phyloP scores from a whole-genome alignment of 2,888 invertebrate genomes.

The Eupithecia tripunctaria region DNA sequence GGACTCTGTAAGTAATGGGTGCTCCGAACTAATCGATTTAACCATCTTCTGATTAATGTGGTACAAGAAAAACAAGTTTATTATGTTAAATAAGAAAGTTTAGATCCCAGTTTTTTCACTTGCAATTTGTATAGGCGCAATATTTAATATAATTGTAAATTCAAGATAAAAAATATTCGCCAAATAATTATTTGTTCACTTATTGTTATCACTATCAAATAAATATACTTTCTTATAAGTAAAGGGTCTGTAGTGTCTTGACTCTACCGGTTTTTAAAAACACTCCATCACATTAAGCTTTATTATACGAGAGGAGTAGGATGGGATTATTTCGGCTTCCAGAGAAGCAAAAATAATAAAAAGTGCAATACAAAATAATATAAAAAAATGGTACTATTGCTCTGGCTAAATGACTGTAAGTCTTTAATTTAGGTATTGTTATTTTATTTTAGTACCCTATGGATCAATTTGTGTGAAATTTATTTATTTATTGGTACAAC shows the following conservation, averaged over 20 bases:
- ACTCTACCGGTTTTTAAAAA: background rate
- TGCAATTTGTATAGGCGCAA: background rate
- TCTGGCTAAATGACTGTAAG: too few species aligned
- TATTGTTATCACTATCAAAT: too few species aligned
- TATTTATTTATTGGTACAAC: background rate
- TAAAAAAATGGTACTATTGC: too few species aligned
- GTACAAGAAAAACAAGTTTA: slow-evolving; percentile 10
- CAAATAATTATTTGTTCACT: too few species aligned
- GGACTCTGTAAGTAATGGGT: slow-evolving; percentile 12
- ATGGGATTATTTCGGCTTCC: background rate
- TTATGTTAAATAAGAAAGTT: slow-evolving; percentile 4
- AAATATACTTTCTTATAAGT: background rate
- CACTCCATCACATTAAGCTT: too few species aligned
- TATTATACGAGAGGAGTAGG: too few species aligned
- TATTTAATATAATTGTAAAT: too few species aligned
- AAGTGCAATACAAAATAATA: background rate
- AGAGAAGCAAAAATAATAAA: background rate
- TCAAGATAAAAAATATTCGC: too few species aligned
- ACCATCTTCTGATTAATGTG: slow-evolving; percentile 15
- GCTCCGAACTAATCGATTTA: slow-evolving; percentile 19
- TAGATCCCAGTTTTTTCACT: background rate
- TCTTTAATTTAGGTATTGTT: too few species aligned
- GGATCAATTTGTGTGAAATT: too few species aligned
- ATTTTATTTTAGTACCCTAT: too few species aligned
- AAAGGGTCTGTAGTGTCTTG: background rate